phyloP scores from a whole-genome alignment of 2,797 vertebrate genomes.

The Myotis myotis region DNA sequence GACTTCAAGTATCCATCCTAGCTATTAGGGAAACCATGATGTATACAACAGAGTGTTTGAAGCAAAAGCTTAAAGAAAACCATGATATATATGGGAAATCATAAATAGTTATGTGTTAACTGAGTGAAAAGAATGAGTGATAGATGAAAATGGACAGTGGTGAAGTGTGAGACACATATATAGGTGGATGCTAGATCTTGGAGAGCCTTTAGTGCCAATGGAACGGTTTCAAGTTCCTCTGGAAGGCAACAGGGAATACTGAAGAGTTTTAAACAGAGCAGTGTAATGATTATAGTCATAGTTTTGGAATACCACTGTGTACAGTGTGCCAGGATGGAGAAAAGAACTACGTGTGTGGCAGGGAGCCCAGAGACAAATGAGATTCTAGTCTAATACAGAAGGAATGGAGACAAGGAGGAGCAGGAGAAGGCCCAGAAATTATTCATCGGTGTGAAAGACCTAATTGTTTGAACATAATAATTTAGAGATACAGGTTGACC shows the following conservation, averaged over 20 bases:
- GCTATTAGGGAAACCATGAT: not conserved
- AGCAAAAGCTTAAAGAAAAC: not conserved
- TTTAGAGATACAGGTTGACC: not conserved
- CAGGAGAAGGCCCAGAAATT: not conserved
- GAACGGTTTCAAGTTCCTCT: not conserved
- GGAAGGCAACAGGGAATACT: not conserved
- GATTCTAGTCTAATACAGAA: not conserved
- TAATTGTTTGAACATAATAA: not conserved
- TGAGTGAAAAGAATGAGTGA: not conserved
- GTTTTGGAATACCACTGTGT: not conserved
- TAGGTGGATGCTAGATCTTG: not conserved
- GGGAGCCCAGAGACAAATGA: not conserved
- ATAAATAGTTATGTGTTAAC: not conserved
- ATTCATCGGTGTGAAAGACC: not conserved
- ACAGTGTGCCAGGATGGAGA: not conserved
- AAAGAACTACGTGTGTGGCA: not conserved
- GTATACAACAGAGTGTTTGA: not conserved
- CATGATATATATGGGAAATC: not conserved
- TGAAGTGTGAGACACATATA: not conserved
- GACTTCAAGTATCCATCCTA: not conserved
- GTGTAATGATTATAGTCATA: not conserved
- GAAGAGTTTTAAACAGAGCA: not conserved
- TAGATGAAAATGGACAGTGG: not conserved
- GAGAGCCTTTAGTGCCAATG: not conserved
- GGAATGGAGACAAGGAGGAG: not conserved